A percentile compares a stretch with the other conserved stretches of the same genome.
phyloP scores from a whole-genome alignment of 2,888 invertebrate species.

The Acleris literana region DNA sequence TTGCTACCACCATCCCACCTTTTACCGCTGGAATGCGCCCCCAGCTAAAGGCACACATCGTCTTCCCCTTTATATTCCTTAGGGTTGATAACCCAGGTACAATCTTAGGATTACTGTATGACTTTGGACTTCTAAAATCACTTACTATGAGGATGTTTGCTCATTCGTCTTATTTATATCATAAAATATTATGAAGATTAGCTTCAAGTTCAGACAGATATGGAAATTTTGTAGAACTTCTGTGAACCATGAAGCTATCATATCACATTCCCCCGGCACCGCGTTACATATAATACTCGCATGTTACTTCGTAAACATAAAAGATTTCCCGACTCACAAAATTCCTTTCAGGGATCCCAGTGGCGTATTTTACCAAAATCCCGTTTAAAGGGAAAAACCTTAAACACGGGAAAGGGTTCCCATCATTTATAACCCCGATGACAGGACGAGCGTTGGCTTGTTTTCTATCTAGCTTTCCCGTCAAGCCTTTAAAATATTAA shows the following conservation, averaged over 20 bases:
- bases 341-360: constrained; percentile 31
- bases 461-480: constrained; percentile 48
- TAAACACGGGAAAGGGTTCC: constrained; percentile 54
- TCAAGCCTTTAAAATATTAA: constrained; percentile 29
- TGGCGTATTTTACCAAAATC: constrained; percentile 53
- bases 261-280: background rate
- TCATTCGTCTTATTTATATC: too few species aligned
- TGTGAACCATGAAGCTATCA: background rate
- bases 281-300: background rate
- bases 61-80: too few species aligned
- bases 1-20: too few species aligned
- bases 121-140: too few species aligned
- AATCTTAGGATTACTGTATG: too few species aligned
- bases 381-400: constrained; percentile 52
- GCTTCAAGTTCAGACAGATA: too few species aligned
- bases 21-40: too few species aligned
- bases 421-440: constrained; percentile 71
- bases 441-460: constrained; percentile 65
- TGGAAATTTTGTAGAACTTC: background rate
- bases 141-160: too few species aligned
- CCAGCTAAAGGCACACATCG: too few species aligned
- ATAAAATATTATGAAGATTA: too few species aligned
- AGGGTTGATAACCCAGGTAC: too few species aligned
- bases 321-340: constrained; percentile 31
- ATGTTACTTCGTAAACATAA: constrained; percentile 24